Percentiles rank a stretch among this genome's conserved stretches.
Evolutionary conservation across 2,888 invertebrate species (phyloP).

Genomic region (Urechis unicinctus): DNA sequence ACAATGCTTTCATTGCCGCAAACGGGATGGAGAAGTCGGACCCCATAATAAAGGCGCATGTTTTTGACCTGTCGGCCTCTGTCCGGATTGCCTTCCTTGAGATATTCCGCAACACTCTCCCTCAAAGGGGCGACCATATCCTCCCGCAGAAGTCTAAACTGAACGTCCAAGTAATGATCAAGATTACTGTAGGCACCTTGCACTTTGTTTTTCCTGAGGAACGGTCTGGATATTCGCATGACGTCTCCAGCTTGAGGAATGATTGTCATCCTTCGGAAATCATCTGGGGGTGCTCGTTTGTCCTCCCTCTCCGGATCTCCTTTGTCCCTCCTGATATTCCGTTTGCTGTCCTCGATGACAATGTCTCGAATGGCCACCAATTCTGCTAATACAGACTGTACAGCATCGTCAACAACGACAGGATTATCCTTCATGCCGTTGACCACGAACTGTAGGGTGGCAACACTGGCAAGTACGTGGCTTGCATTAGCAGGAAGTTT

Average conservation of each 20-base stretch:
- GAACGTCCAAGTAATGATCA: slow-evolving; percentile 68
- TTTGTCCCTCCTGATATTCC: neutral
- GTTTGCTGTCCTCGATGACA: neutral
- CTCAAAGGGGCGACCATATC: slow-evolving; percentile 69
- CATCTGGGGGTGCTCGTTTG: slow-evolving; percentile 46
- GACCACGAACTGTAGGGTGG: neutral
- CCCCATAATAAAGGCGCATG: slow-evolving; percentile 5
- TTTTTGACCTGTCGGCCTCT: slow-evolving; percentile 2
- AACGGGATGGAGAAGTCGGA: slow-evolving; percentile 1
- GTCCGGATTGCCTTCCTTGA: neutral
- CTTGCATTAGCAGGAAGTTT: neutral
- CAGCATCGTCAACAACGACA: slow-evolving; percentile 3
- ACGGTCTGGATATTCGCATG: slow-evolving; percentile 37
- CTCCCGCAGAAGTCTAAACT: slow-evolving; percentile 69
- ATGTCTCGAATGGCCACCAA: neutral
- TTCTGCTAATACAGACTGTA: neutral
- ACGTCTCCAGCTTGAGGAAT: slow-evolving; percentile 20
- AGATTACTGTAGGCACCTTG: slow-evolving; percentile 60
- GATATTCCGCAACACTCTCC: slow-evolving; percentile 56
- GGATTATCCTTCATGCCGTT: neutral
- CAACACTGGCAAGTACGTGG: neutral
- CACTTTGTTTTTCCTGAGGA: slow-evolving; percentile 58
- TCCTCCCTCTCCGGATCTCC: neutral
- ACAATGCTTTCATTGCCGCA: slow-evolving; percentile 15
- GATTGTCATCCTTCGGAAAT: slow-evolving; percentile 35